Base-by-base conservation (phyloP, 1,140 invertebrate species). In the Drosophila erecta region DNA sequence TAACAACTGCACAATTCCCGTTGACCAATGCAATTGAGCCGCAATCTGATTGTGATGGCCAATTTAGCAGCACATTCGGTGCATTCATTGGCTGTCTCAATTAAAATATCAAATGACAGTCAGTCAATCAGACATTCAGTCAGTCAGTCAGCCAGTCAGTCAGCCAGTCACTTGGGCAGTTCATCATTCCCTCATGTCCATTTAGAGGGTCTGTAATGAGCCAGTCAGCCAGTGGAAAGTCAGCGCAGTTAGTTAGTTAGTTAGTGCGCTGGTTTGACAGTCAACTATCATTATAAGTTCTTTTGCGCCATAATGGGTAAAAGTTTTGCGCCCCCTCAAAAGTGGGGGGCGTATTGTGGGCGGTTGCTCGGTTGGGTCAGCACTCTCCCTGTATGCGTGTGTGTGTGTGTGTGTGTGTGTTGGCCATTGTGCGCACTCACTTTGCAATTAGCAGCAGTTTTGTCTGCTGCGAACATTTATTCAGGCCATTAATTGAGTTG, bases 221-320 rank as follows among this genome's bases (percentile, higher is more conserved):
- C 58, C 61, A 76, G 57, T 67, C 62, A 46, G 73, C 55, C 44
- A 65, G 64, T 67, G 41, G 43, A 72, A 79, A 79, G 79, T 78
- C 81, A 70, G 58, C 37, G 65, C 62, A 70, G 77, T 76, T 76
- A 59, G 64, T 81, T 81, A 66, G 83, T 86, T 86, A 54, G 62
- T 61, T 76, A 44, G 73, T 79, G 59, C 44, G 58, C 59, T 61
- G 62, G 75, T 76, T 87, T 87, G 81, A 83, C 84, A 87, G 83
- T 87, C 79, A 83, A 87, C 83, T 87, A 87, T 87, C 79, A 87
- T 87, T 87, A 87, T 87, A 87, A 87, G 84, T 87, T 87, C 75
- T 76, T 76, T 81, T 67, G 72, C 81, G 49, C 65, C 83, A 87
- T 87, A 87, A 87, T 87, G 83, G 76, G 65, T 67, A 79, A 87